These are phyloP conservation scores for Ryuthela nishihirai DNA, from an alignment of 2,888 invertebrate genomes.

Conservation along the genomic window DNA sequence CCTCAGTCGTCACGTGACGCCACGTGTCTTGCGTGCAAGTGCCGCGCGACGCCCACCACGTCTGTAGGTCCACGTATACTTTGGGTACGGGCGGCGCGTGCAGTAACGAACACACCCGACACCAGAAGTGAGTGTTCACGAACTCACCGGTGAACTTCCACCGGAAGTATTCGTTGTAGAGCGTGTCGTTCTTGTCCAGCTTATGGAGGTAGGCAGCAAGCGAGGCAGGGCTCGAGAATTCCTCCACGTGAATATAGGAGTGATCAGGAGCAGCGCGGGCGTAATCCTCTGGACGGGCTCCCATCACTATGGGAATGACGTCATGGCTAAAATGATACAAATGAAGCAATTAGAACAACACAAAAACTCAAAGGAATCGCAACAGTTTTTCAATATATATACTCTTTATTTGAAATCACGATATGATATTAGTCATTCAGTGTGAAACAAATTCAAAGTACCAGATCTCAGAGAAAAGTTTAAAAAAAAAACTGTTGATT, in stretches of 20 bases:
- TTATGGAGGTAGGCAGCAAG: conserved; percentile 80
- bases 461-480: no score
- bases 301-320: conserved; percentile 93
- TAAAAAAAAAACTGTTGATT: no score
- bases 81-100: conserved; percentile 55
- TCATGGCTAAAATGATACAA: conserved; percentile 56
- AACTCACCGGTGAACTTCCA: conserved; percentile 95
- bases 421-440: no score
- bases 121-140: conserved; percentile 93
- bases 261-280: conserved; percentile 80
- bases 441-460: no score
- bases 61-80: conserved; percentile 73
- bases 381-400: no score
- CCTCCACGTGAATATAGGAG: conserved; percentile 93
- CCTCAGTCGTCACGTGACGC: no score
- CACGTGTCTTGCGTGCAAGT: conserved; percentile 25
- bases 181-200: conserved; percentile 78
- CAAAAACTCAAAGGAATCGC: no score
- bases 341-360: no score
- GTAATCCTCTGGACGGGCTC: conserved; percentile 88
- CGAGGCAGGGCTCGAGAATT: conserved; percentile 81
- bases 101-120: conserved; percentile 79
- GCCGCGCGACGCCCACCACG: conserved; percentile 53
- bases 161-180: conserved; percentile 91
- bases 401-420: no score